Evolutionary conservation across 2,888 invertebrate species (phyloP).

Genomic region (Synergus gifuensis): DNA sequence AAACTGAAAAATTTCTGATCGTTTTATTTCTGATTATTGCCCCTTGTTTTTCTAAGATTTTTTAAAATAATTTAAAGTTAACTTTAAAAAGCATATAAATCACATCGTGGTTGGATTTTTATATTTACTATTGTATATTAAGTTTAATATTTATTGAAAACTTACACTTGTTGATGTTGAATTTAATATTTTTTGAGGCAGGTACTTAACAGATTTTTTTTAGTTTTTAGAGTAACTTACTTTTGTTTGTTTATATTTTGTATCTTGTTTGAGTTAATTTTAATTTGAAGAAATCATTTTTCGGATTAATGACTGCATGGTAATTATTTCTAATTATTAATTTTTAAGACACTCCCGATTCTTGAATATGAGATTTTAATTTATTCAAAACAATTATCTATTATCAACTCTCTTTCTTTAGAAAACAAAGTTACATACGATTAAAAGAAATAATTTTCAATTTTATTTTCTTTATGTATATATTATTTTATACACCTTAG

Average conservation of each 20-base stretch:
- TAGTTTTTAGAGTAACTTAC: slow-evolving; percentile 24
- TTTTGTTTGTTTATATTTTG: slow-evolving; percentile 34
- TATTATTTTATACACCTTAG: slow-evolving; percentile 6
- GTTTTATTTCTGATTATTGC: slow-evolving; percentile 10
- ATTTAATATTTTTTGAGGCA: slow-evolving; percentile 30
- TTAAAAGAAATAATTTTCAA: not conserved
- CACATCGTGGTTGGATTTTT: slow-evolving; percentile 34
- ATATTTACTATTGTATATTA: slow-evolving; percentile 36
- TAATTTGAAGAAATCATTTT: not conserved
- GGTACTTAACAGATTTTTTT: slow-evolving; percentile 33
- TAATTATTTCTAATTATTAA: not conserved
- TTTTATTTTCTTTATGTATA: not conserved
- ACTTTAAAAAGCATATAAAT: not conserved
- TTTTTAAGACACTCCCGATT: not conserved
- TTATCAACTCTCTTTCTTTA: not conserved
- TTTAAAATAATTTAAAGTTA: slow-evolving; percentile 29
- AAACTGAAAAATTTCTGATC: not conserved
- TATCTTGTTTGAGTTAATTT: slow-evolving; percentile 10
- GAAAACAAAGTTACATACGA: not conserved
- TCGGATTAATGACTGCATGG: not conserved
- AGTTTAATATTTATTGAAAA: slow-evolving; percentile 39
- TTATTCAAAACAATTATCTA: not conserved
- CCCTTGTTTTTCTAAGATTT: slow-evolving; percentile 44
- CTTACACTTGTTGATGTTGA: slow-evolving; percentile 32
- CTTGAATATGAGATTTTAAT: not conserved